phyloP scores from a whole-genome alignment of 2,797 vertebrate species.

The Megaceryle alcyon region DNA sequence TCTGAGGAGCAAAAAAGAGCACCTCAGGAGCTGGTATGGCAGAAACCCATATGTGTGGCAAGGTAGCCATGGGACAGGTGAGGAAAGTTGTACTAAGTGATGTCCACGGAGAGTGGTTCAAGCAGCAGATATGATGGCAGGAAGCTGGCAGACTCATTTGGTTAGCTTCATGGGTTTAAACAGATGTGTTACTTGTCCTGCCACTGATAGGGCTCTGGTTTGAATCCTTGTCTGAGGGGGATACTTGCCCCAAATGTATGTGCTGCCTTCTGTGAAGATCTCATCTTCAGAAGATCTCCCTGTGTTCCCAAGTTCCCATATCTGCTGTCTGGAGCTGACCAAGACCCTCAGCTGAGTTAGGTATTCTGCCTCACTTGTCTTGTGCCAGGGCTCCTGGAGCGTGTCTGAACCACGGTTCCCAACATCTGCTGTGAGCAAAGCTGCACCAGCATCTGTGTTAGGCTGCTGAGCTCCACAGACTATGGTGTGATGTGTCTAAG shows the following conservation, averaged over 20 bases:
- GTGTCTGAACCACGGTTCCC: not conserved
- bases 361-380: not conserved
- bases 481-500: not conserved
- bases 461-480: not conserved
- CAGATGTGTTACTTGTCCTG: not conserved
- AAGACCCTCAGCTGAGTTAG: not conserved
- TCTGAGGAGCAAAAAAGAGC: not conserved
- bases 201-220: not conserved
- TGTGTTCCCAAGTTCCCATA: not conserved
- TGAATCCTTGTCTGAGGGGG: not conserved
- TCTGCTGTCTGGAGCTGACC: not conserved
- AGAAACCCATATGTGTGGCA: not conserved
- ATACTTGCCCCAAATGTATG: not conserved
- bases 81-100: not conserved
- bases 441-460: not conserved
- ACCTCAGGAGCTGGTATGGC: not conserved
- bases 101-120: not conserved
- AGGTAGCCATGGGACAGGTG: not conserved
- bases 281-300: not conserved
- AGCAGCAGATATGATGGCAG: not conserved
- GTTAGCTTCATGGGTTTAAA: not conserved
- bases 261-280: not conserved
- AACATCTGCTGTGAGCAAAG: not conserved
- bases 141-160: not conserved
- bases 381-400: rapidly evolving